Evolutionary conservation across 2,797 vertebrate species (phyloP).

Genomic region (Pogonophryne albipinna): DNA sequence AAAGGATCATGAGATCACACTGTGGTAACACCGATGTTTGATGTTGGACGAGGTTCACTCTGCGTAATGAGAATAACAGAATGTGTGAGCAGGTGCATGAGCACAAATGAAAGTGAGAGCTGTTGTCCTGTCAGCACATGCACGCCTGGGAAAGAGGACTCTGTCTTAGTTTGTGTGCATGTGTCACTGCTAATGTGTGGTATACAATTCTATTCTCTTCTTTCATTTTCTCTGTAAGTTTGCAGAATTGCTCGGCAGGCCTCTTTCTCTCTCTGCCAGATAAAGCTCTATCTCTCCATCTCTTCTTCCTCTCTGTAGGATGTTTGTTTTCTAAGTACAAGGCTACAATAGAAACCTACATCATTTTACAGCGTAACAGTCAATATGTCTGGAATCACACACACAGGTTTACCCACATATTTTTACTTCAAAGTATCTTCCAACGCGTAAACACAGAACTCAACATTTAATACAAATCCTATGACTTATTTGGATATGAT

Average conservation of each 20-base stretch:
- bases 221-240: constrained; percentile 11
- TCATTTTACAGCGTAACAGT: constrained; percentile 12
- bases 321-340: constrained; percentile 43
- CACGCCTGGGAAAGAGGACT: constrained; percentile 2
- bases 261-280: constrained; percentile 44
- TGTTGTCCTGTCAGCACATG: constrained; percentile 49
- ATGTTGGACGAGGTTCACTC: constrained; percentile 10
- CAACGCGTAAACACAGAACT: constrained; percentile 4
- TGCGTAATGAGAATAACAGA: constrained; percentile 43
- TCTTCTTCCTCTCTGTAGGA: constrained; percentile 53
- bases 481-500: constrained; percentile 49
- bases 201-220: not conserved
- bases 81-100: constrained; percentile 58
- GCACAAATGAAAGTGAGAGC: constrained; percentile 62
- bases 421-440: constrained; percentile 8
- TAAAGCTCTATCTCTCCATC: constrained; percentile 55
- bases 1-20: constrained; percentile 5
- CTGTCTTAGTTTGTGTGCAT: not conserved
- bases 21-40: constrained; percentile 19
- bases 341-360: constrained; percentile 25
- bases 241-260: constrained; percentile 47
- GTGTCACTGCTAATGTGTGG: constrained; percentile 1
- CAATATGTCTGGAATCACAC: constrained; percentile 7
- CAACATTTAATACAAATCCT: constrained; percentile 25
- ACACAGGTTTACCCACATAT: constrained; percentile 2